phyloP scores from a whole-genome alignment of 1,140 invertebrate genomes.

The Drosophila suzukii region DNA sequence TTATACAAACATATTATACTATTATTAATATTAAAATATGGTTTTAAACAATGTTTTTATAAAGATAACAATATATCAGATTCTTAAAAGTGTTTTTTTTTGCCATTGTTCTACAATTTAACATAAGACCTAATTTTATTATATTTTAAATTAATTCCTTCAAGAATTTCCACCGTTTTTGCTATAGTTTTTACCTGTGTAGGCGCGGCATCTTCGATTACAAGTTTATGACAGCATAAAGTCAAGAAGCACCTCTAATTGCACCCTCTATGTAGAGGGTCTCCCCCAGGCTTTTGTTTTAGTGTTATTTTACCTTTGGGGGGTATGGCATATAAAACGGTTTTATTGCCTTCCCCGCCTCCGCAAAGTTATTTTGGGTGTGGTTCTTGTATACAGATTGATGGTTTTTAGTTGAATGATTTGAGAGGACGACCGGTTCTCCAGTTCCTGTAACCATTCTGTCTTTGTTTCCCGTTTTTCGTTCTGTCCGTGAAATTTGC shows the following conservation, averaged over 20 bases:
- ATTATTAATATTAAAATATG: too few species aligned
- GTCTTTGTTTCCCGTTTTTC: conserved; percentile 29
- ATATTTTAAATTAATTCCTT: too few species aligned
- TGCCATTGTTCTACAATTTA: too few species aligned
- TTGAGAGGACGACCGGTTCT: conserved; percentile 28
- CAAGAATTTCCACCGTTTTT: too few species aligned
- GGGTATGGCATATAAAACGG: conserved; percentile 36
- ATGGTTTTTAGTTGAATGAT: conserved; percentile 46
- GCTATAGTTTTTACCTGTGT: not conserved
- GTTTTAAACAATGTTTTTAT: too few species aligned
- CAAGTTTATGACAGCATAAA: conserved; percentile 66
- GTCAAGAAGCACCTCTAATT: conserved; percentile 52
- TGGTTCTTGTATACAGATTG: conserved; percentile 46
- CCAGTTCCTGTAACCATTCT: conserved; percentile 9
- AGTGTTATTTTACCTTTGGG: conserved; percentile 54
- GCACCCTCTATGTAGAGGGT: conserved; percentile 13
- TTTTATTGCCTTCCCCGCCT: conserved; percentile 42
- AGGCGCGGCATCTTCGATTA: conserved; percentile 33
- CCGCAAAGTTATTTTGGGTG: conserved; percentile 41
- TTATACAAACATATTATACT: too few species aligned
- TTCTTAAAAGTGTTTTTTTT: too few species aligned
- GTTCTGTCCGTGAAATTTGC: conserved; percentile 58
- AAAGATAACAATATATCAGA: too few species aligned
- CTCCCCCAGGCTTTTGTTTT: conserved; percentile 33
- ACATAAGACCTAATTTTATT: too few species aligned